Conservation (phyloP, 2,888 invertebrate genomes). For the Sarcophaga variegata region DNA sequence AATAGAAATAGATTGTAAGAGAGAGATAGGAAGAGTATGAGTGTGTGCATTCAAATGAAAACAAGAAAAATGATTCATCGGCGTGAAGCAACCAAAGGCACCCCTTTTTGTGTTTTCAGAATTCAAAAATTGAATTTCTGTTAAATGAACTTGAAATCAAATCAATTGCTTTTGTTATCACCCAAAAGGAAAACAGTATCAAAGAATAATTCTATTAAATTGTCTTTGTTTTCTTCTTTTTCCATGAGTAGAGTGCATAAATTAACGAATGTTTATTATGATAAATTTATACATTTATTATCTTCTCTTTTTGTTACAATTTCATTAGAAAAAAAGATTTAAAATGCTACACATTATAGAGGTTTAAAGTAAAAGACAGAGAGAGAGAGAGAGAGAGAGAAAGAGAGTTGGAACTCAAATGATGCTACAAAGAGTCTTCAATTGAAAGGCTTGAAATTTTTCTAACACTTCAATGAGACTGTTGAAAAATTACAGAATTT, state of each 20-base stretch:
- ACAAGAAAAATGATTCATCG: constrained; percentile 6
- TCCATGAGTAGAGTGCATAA: constrained; percentile 34
- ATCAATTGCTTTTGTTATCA: constrained; percentile 50
- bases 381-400: neutral
- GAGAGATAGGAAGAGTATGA: neutral
- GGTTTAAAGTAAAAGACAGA: neutral
- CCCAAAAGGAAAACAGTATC: neutral
- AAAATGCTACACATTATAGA: neutral
- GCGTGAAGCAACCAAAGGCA: neutral
- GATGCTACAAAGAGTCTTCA: constrained; percentile 1
- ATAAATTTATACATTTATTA: constrained; percentile 33
- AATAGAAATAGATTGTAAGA: too few species aligned
- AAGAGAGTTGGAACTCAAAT: neutral
- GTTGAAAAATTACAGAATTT: constrained; percentile 5
- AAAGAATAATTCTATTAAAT: neutral
- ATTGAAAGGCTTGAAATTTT: constrained; percentile 44
- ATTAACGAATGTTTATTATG: constrained; percentile 32
- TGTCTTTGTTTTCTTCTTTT: neutral
- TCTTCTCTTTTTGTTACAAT: neutral
- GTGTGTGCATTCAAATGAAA: constrained; percentile 34
- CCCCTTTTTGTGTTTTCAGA: constrained; percentile 14
- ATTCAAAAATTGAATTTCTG: constrained; percentile 50
- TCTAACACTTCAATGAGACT: neutral
- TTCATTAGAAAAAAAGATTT: neutral
- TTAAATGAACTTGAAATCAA: constrained; percentile 63